phyloP scores from a whole-genome alignment of 2,888 invertebrate genomes.

The Sinopyrophorus schimmeli region DNA sequence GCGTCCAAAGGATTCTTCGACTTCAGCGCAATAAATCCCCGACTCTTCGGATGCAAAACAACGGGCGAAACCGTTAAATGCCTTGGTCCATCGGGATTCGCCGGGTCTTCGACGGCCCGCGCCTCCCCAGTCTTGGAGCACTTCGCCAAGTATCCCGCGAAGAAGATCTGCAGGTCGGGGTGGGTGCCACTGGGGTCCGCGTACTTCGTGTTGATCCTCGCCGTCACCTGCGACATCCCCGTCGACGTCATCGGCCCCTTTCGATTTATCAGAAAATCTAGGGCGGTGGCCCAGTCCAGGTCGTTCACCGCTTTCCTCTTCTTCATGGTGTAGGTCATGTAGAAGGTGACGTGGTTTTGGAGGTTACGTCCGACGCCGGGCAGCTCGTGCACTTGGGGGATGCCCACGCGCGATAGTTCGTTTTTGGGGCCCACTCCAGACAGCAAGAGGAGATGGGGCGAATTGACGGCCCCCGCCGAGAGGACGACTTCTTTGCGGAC shows the following conservation, averaged over 20 bases:
- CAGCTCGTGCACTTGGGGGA: slow-evolving; percentile 63
- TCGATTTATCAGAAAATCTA: slow-evolving; percentile 64
- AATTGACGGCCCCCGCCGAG: slow-evolving; percentile 67
- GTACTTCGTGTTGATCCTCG: slow-evolving; percentile 63
- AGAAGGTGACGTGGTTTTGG: slow-evolving; percentile 69
- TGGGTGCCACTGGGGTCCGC: slow-evolving; percentile 63
- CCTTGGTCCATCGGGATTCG: slow-evolving; percentile 47
- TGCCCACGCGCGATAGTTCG: slow-evolving; percentile 62
- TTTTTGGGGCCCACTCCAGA: slow-evolving; percentile 70
- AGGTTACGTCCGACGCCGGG: slow-evolving; percentile 72
- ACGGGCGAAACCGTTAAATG: slow-evolving; percentile 61
- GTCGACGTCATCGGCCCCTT: slow-evolving; percentile 67
- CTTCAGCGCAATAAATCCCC: slow-evolving; percentile 65
- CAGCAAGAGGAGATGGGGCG: slow-evolving; percentile 67
- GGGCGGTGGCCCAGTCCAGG: slow-evolving; percentile 64
- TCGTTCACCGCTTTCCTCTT: slow-evolving; percentile 60
- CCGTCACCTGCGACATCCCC: slow-evolving; percentile 70
- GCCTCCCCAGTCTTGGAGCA: slow-evolving; percentile 61
- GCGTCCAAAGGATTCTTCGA: slow-evolving; percentile 69
- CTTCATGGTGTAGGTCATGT: slow-evolving; percentile 60
- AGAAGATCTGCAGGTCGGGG: slow-evolving; percentile 70
- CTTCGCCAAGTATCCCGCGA: slow-evolving; percentile 65
- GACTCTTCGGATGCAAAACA: slow-evolving; percentile 67
- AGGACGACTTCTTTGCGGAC: slow-evolving; percentile 64
- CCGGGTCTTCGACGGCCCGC: slow-evolving; percentile 51